Evolutionary conservation across 2,797 vertebrate genomes (phyloP).

Genomic region (Chaetophractus vellerosus): DNA sequence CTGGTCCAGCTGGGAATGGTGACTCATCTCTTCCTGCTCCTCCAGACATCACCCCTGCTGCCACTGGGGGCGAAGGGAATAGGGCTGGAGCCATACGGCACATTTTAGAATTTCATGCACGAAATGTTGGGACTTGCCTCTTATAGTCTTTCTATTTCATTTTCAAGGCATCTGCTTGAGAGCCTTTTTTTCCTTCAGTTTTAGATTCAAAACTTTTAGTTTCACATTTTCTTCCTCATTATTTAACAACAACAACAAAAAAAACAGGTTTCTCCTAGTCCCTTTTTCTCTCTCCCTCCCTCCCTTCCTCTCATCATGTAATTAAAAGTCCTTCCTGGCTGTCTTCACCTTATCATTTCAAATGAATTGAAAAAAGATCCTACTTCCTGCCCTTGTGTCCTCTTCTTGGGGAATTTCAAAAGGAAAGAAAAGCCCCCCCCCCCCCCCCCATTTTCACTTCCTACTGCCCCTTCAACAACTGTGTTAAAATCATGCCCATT

Average conservation of each 20-base stretch:
- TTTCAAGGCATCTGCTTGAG: background rate
- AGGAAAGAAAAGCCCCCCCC: conserved; percentile 75
- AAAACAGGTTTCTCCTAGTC: conserved; percentile 47
- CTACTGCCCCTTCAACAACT: background rate
- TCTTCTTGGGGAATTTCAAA: conserved; percentile 75
- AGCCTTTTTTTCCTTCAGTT: background rate
- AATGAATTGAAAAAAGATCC: conserved; percentile 77
- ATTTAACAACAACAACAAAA: background rate
- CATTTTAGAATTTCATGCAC: background rate
- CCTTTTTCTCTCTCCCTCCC: conserved; percentile 6
- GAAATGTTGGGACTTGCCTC: conserved; percentile 4
- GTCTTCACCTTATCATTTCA: conserved; percentile 86
- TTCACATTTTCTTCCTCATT: conserved; percentile 64
- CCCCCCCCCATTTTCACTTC: background rate
- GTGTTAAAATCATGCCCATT: conserved; percentile 6
- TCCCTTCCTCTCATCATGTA: conserved; percentile 68
- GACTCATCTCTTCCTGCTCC: conserved; percentile 45
- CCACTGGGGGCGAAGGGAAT: background rate
- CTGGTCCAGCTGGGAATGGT: background rate
- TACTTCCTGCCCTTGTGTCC: conserved; percentile 76
- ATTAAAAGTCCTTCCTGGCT: conserved; percentile 83
- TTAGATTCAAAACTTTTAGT: background rate
- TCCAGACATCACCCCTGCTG: background rate
- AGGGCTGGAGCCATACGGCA: background rate
- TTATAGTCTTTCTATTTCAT: conserved; percentile 24